These are phyloP conservation scores for Diprion similis DNA, from an alignment of 1,140 invertebrate species.

Conservation along the genomic window DNA sequence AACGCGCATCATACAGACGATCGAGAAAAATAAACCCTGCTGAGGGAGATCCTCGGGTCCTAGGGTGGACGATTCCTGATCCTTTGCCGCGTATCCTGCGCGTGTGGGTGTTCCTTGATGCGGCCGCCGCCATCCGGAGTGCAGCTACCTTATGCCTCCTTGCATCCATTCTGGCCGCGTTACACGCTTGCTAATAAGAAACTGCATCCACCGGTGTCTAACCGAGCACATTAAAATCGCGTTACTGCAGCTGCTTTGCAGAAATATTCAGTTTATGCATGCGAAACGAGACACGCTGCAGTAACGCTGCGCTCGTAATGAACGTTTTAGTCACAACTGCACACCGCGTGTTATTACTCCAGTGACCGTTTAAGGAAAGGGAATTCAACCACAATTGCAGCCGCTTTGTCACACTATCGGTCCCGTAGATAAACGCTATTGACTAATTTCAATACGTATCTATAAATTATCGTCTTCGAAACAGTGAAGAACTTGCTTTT, in stretches of 20 bases:
- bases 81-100: no score
- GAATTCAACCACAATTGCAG: background rate
- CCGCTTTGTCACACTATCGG: no score
- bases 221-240: conserved; percentile 1
- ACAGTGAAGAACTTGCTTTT: no score
- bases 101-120: no score
- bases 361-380: background rate
- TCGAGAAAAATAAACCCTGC: background rate
- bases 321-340: conserved; percentile 7
- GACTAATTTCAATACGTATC: no score
- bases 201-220: conserved; percentile 3
- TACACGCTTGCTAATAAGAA: conserved; percentile 5
- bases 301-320: background rate
- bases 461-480: no score
- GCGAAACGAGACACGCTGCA: background rate
- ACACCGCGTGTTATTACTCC: background rate
- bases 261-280: background rate
- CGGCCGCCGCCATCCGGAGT: no score
- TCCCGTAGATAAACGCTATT: no score
- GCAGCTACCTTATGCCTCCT: no score
- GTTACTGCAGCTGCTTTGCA: conserved; percentile 1
- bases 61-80: background rate
- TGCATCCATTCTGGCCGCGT: background rate
- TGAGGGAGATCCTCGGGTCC: background rate
- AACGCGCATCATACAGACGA: conserved; percentile 4